A percentile compares a stretch with the other conserved stretches of the same genome.
Evolutionary conservation across 2,797 vertebrate species (phyloP).

Genomic region (Lutjanus argentimaculatus): DNA sequence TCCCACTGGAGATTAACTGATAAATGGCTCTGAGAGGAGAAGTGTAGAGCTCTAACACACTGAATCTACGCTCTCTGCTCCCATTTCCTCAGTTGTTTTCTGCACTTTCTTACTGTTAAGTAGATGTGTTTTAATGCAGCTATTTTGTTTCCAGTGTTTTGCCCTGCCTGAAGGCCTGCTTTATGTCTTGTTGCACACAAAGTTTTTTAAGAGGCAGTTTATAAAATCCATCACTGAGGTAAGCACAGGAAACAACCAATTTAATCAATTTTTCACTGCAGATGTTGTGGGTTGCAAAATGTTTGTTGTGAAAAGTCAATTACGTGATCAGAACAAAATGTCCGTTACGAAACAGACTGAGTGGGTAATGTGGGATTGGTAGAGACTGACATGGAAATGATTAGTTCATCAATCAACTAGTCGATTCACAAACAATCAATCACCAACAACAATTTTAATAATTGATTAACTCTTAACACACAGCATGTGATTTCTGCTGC

Average conservation of each 20-base stretch:
- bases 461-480: not conserved
- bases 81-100: conserved; percentile 2
- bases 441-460: conserved; percentile 7
- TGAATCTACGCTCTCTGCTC: conserved; percentile 9
- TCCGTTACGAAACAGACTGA: not conserved
- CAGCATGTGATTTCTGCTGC: not conserved
- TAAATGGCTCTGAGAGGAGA: conserved; percentile 46
- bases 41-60: conserved; percentile 10
- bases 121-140: not conserved
- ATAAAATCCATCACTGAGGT: not conserved
- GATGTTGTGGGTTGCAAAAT: not conserved
- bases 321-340: not conserved
- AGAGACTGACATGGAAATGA: not conserved
- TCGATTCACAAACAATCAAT: conserved; percentile 10
- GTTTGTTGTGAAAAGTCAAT: not conserved
- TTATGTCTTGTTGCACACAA: not conserved
- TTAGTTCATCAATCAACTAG: not conserved
- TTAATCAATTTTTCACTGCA: not conserved
- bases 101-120: not conserved
- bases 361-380: not conserved
- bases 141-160: not conserved
- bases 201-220: not conserved
- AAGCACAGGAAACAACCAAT: not conserved
- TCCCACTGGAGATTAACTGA: conserved; percentile 66
- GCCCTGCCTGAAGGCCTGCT: not conserved